phyloP scores from a whole-genome alignment of 2,113 vertebrate species.

The Zosterops hypoxanthus region DNA sequence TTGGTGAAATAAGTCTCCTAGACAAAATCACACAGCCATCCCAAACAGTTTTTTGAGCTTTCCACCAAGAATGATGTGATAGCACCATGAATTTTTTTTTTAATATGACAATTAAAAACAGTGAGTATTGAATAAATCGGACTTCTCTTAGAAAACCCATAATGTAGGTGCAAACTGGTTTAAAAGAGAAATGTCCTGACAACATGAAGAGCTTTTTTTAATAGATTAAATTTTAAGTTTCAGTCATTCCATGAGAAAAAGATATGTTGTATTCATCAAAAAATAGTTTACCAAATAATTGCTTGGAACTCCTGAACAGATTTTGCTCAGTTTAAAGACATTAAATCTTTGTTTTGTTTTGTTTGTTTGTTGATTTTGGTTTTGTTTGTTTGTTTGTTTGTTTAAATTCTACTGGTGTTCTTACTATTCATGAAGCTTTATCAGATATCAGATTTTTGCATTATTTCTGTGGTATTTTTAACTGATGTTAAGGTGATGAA shows the following conservation, averaged over 20 bases:
- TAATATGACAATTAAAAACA: not conserved
- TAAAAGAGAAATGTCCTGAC: not conserved
- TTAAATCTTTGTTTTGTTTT: not conserved
- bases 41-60: not conserved
- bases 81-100: not conserved
- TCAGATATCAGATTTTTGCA: conserved; percentile 42
- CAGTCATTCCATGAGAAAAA: not conserved
- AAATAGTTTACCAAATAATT: conserved; percentile 2
- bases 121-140: fast-evolving
- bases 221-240: not conserved
- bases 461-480: conserved; percentile 72
- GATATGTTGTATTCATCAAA: not conserved
- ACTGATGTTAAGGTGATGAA: conserved; percentile 66
- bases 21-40: not conserved
- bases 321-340: conserved; percentile 39
- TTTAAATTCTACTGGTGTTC: not conserved
- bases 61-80: not conserved
- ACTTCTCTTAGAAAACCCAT: not conserved
- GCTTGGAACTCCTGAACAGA: conserved; percentile 26
- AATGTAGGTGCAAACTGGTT: not conserved
- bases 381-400: not conserved
- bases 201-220: not conserved
- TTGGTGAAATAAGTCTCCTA: not conserved
- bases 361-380: no score
- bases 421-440: conserved; percentile 50